phyloP scores from a whole-genome alignment of 23 tunicate genomes.

The Ciona savignyi region DNA sequence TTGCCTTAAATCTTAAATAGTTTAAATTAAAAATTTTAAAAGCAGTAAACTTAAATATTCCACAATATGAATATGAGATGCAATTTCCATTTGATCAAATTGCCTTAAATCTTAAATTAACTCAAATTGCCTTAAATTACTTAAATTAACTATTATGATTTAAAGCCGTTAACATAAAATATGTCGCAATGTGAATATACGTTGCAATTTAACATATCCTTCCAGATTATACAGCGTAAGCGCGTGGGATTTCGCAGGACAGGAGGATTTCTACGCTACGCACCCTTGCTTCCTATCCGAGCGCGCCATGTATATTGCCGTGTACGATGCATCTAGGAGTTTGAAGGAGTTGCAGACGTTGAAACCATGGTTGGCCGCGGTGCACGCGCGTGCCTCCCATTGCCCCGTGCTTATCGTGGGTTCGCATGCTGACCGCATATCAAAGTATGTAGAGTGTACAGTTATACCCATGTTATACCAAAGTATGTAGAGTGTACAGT shows the following conservation, averaged over 20 bases:
- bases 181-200: no score
- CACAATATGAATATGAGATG: not conserved
- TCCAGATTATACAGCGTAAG: slow-evolving; percentile 25
- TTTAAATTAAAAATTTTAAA: no score
- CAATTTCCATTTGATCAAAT: not conserved
- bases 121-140: no score
- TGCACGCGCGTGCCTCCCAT: slow-evolving; percentile 59
- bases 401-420: slow-evolving; percentile 56
- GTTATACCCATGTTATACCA: no score
- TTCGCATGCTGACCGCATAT: slow-evolving; percentile 35
- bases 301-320: slow-evolving; percentile 59
- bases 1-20: no score
- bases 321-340: slow-evolving; percentile 46
- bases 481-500: no score
- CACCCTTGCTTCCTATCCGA: slow-evolving; percentile 74
- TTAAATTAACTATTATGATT: no score
- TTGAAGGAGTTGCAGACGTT: slow-evolving; percentile 24
- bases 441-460: no score
- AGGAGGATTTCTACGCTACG: slow-evolving; percentile 70
- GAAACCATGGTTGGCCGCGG: slow-evolving; percentile 62
- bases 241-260: slow-evolving; percentile 78
- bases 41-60: no score
- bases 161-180: no score
- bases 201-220: not conserved
- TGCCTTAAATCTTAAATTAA: not conserved